Percentiles rank a stretch among this genome's conserved stretches.
These are phyloP conservation scores for Nettapus auritus DNA, from an alignment of 2,113 vertebrate genomes.

Conservation along the genomic window DNA sequence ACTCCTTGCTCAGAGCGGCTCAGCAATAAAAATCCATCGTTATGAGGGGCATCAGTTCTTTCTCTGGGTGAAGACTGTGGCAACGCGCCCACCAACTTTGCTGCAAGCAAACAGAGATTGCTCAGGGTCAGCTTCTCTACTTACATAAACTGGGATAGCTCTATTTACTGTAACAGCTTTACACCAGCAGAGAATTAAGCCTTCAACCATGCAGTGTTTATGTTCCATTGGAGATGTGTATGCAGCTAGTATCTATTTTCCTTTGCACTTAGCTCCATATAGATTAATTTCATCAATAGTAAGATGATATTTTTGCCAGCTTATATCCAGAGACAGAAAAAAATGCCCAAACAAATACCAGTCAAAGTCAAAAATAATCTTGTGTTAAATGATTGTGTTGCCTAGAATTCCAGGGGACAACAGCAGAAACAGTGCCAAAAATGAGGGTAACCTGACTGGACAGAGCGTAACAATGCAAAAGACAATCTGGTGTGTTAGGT, in stretches of 20 bases:
- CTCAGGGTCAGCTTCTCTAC: not conserved
- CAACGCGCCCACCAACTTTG: not conserved
- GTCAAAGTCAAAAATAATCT: not conserved
- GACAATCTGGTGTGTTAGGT: not conserved
- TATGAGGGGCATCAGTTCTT: not conserved
- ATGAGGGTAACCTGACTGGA: slow-evolving; percentile 5
- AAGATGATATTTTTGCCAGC: not conserved
- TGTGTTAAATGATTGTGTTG: not conserved
- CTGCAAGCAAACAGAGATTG: not conserved
- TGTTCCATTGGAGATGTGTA: slow-evolving; percentile 20
- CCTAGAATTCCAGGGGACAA: not conserved
- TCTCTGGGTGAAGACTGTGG: not conserved
- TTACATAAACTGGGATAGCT: not conserved
- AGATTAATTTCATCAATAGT: not conserved
- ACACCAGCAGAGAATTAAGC: not conserved
- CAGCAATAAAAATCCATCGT: not conserved
- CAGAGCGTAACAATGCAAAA: not conserved
- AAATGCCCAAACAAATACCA: not conserved
- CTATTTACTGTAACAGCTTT: not conserved
- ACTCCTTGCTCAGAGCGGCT: not conserved
- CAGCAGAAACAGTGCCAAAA: slow-evolving; percentile 25
- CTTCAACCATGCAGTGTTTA: not conserved
- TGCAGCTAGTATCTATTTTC: not conserved
- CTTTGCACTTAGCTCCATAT: not conserved
- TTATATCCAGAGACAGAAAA: not conserved